These are phyloP conservation scores for Rhinoptilus africanus DNA, from an alignment of 2,113 vertebrate genomes.

Conservation along the genomic window DNA sequence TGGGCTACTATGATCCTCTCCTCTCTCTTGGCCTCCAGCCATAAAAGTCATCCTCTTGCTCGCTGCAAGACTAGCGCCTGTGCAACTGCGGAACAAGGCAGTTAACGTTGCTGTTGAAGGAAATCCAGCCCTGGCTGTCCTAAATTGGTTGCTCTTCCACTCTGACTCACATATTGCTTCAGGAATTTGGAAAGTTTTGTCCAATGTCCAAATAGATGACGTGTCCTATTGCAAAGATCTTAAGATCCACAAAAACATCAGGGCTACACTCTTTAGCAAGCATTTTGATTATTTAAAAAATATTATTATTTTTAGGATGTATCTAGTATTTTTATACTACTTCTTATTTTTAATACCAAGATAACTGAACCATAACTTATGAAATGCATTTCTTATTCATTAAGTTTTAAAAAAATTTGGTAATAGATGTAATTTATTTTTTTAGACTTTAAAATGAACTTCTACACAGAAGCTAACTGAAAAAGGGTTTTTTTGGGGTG, in stretches of 20 bases:
- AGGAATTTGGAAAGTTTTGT: background rate
- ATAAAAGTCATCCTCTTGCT: background rate
- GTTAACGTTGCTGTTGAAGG: background rate
- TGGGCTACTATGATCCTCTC: background rate
- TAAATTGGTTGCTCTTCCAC: background rate
- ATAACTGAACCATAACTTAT: background rate
- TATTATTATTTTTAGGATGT: background rate
- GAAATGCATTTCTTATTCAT: background rate
- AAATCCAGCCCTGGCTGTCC: background rate
- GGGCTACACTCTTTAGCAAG: background rate
- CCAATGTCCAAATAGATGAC: background rate
- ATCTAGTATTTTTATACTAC: background rate
- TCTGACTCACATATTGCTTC: fast-evolving
- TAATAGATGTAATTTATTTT: background rate
- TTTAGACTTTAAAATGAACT: background rate
- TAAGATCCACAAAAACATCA: background rate
- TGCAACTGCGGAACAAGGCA: background rate
- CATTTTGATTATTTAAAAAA: background rate
- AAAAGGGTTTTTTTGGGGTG: background rate
- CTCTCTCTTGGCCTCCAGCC: background rate
- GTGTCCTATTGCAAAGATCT: background rate
- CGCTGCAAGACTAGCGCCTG: background rate
- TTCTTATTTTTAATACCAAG: background rate
- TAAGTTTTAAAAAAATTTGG: background rate
- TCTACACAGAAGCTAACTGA: background rate